Base-by-base conservation (phyloP, 1,140 invertebrate species). In the Thalassaphorura encarpata region DNA sequence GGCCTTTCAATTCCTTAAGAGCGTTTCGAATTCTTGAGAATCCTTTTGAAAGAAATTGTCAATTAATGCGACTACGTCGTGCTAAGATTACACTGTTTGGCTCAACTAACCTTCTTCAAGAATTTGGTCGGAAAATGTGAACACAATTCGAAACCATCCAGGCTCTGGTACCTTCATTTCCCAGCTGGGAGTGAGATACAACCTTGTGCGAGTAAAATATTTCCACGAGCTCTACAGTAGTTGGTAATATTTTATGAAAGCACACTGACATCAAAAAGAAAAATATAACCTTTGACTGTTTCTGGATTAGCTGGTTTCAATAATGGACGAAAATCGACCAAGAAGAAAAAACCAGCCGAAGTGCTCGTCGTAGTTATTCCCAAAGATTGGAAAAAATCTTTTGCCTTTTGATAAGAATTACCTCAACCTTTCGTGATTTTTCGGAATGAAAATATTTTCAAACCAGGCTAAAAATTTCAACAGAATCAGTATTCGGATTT, bases 71-170 rank as follows among this genome's bases (percentile, higher is more conserved):
- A 11, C 33, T 11, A 36, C 11, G n/a, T 11, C n/a, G 33, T n/a
- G 11, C n/a, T n/a, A 11, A 11, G 11, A 36, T 36, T 36, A 36
- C 33, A n/a, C 33, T 33, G 91, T 97, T 26, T 93, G 97, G 33
- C 24, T 48, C 28, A 48, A 6, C 36, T 43, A 36, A 54, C 52
- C 52, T 36, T 13, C 28, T 8, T 47, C 11, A 26, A 54, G 47
- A 18, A 27, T 28, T 0, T 47, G 26, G 0, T 28, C 3, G 2
- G 36, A 52, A 23, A 54, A 18, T 0, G 48, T 60, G 41, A 60
- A 60, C n/a, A 60, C 58, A 13, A 60, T 18, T 18, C 58, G 47
- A 36, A 60, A 52, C 58, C 58, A 60, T n/a, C 58, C 58, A n/a
- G 41, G 18, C 28, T 47, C 31, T 19, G 28, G 23, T 51, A 45